These are phyloP conservation scores for Coccyzus lansbergi DNA, from an alignment of 2,797 vertebrate genomes.

Conservation along the genomic window DNA sequence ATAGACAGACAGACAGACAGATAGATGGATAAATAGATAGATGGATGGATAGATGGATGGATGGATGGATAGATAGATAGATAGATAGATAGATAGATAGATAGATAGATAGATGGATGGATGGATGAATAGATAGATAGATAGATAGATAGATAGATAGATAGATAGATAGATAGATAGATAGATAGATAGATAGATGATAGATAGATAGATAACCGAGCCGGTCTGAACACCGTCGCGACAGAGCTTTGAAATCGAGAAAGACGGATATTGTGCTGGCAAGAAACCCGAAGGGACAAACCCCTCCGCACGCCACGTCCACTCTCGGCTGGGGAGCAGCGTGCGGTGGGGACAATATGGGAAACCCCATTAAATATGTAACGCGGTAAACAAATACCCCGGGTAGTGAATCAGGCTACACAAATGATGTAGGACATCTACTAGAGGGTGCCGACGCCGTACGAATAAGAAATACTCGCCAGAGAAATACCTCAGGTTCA, in stretches of 20 bases:
- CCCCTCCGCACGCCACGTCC: constrained; percentile 1
- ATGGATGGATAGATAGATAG: too few relatives aligned
- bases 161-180: too few relatives aligned
- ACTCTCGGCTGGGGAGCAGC: constrained; percentile 29
- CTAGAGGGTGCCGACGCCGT: constrained; percentile 73
- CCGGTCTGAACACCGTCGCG: constrained; percentile 20
- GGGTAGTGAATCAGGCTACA: constrained; percentile 89
- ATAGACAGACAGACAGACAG: too few relatives aligned
- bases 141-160: too few relatives aligned
- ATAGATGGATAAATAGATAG: too few relatives aligned
- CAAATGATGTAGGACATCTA: constrained; percentile 75
- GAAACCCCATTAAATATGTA: constrained; percentile 98
- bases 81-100: too few relatives aligned
- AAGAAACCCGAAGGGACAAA: constrained; percentile 58
- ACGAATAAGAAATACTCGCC: constrained; percentile 76
- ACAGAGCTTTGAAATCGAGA: constrained; percentile 52
- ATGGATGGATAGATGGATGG: too few relatives aligned
- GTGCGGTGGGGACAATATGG: constrained; percentile 61
- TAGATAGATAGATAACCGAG: constrained; percentile 47
- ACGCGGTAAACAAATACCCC: constrained; percentile 94
- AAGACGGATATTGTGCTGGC: constrained; percentile 62
- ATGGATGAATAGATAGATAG: too few relatives aligned
- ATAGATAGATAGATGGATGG: too few relatives aligned
- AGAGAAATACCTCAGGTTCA: constrained; percentile 71
- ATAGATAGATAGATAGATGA: too few relatives aligned